phyloP scores from a whole-genome alignment of 2,888 invertebrate genomes.

The Mimachlamys varia region DNA sequence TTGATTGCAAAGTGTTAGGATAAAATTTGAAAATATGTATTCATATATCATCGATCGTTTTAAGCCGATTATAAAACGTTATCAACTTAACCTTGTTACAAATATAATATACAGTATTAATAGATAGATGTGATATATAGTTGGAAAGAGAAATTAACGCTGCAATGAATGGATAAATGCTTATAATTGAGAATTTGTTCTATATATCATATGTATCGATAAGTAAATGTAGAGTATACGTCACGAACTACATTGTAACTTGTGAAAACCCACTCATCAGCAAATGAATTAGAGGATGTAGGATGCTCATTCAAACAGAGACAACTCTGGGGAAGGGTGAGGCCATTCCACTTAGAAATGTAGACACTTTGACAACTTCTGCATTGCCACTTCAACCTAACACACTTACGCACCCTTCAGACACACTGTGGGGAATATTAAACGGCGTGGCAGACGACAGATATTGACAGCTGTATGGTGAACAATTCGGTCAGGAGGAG shows the following conservation, averaged over 20 bases:
- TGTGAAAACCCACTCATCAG: conserved; percentile 12
- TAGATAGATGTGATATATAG: too few species aligned
- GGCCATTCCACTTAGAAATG: conserved; percentile 24
- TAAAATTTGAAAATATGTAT: too few species aligned
- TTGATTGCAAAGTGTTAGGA: too few species aligned
- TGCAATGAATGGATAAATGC: too few species aligned
- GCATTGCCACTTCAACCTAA: conserved; percentile 20
- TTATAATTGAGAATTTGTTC: too few species aligned
- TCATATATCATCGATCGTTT: too few species aligned
- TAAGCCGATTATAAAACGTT: neutral
- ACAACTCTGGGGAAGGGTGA: conserved; percentile 31
- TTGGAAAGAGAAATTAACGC: too few species aligned
- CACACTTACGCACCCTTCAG: conserved; percentile 28
- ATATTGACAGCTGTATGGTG: neutral
- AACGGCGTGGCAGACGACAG: conserved; percentile 8
- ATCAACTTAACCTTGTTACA: neutral
- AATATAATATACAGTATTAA: too few species aligned
- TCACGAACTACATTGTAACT: neutral
- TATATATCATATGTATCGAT: neutral
- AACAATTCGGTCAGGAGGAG: conserved; percentile 7
- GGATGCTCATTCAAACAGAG: conserved; percentile 27
- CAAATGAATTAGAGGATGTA: neutral
- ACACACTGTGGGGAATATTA: neutral
- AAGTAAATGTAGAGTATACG: neutral
- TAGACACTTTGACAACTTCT: conserved; percentile 36